Evolutionary conservation across 2,113 vertebrate genomes (phyloP), one percentile per base, ranked within the genome.

Genomic region (Elanoides forficatus): DNA sequence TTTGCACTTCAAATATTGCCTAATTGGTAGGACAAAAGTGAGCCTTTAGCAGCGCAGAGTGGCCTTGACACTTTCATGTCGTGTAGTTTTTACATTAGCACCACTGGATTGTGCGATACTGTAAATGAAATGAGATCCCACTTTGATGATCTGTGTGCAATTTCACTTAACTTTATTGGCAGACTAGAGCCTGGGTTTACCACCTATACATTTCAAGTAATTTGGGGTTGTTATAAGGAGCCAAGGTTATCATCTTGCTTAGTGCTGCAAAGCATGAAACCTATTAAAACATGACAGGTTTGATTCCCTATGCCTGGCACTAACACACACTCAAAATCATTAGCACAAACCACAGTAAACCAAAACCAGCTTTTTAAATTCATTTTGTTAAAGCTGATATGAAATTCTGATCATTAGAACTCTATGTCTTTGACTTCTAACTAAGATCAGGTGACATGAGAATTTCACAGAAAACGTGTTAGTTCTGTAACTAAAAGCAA

Each of bases 51-150:
- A 95, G 96, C 11, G 81, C 86, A 84, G 95, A 90, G 71, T 62
- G 91, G 97, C 97, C 97, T 96, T 97, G 97, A 93, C 97, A 93
- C 93, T 96, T 96, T 94, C 88, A 75, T 90, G 96, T 97, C 95
- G 91, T 94, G 95, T 96, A 95, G 95, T 91, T 96, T 98, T 97
- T 97, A 95, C 97, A 98, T 97, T 98, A 97, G 96, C 97, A 96
- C 97, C 95, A 81, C 74, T 52, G 95, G 90, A 95, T 96, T 96
- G 96, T 97, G 97, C 3, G 81, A 97, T 94, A 91, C 97, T 97
- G 98, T 96, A 97, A 97, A 98, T 98, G 97, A 98, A 98, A 97
- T 96, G 96, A 96, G 97, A 96, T 98, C 96, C 97, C 97, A 97
- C 97, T 96, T 95, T 62, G 97, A 96, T 92, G 97, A 94, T 97